A percentile compares a stretch with the other conserved stretches of the same genome.
Conservation (phyloP, 2,797 vertebrate genomes). For the Sparus aurata region DNA sequence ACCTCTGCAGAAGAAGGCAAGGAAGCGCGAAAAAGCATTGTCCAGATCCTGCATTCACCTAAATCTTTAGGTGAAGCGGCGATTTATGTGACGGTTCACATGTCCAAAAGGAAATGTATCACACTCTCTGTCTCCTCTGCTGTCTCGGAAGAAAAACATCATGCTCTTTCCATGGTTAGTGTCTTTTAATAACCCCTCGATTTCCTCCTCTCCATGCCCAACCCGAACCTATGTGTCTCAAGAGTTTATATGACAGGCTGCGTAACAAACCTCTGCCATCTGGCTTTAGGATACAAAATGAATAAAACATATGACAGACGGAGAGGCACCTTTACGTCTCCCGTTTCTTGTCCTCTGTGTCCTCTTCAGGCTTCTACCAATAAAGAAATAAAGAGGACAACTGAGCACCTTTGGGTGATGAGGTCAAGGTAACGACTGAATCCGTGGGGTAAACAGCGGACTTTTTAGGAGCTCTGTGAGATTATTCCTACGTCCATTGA, state of each 20-base stretch:
- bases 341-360: conserved; percentile 22
- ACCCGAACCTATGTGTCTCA: conserved; percentile 41
- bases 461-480: background rate
- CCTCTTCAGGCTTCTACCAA: conserved; percentile 48
- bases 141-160: conserved; percentile 45
- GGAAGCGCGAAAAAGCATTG: conserved; percentile 24
- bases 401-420: conserved; percentile 16
- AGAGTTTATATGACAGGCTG: conserved; percentile 65
- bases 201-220: conserved; percentile 38
- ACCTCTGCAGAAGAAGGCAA: conserved; percentile 1
- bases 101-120: conserved; percentile 33
- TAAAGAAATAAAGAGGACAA: conserved; percentile 40
- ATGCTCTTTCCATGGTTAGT: conserved; percentile 40
- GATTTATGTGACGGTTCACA: conserved; percentile 24
- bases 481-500: background rate
- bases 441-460: conserved; percentile 1
- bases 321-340: conserved; percentile 61
- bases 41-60: conserved; percentile 23
- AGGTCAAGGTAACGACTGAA: conserved; percentile 2
- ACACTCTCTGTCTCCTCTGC: conserved; percentile 18
- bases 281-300: conserved; percentile 67
- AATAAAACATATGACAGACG: conserved; percentile 76
- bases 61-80: conserved; percentile 28
- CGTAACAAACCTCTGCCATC: conserved; percentile 72
- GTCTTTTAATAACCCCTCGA: conserved; percentile 39